Base-by-base conservation (phyloP, 1,140 invertebrate species). In the Papilio glaucus region DNA sequence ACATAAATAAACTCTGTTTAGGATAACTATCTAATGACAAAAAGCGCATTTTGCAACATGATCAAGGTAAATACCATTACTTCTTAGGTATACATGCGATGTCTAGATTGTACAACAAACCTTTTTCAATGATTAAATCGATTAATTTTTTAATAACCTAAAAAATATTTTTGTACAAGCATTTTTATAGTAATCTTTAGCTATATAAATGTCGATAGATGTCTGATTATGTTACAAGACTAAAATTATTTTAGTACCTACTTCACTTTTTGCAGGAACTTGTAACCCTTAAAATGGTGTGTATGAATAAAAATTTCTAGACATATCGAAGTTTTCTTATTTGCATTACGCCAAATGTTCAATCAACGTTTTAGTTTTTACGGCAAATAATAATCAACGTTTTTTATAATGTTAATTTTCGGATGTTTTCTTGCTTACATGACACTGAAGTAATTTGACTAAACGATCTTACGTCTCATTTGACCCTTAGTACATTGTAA, bases 41-140 rank as follows among this genome's bases (percentile, higher is more conserved):
- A 49, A 37, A 69, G 41, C 53, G 74, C 24, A 60, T 53, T 67
- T 72, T 75, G 33, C 80, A 86, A 83, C 72, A 88, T 89, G 87
- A 84, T 72, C 74, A 79, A 84, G 83, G 86, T 89, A 84, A 80
- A 74, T 79, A 73, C 39, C 69, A 77, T 76, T 82, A 77, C 78
- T 84, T 82, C 45, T 68, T 39, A 21, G 18, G 26, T 0, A 69
- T 69, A 49, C 41, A 69, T 42, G 24, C 67, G 45, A 69, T 45
- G 67, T 49, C 42, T 49, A 69, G 42, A 69, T 69, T 49, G 67
- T 69, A 69, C 67, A 69, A 69, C 41, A 69, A 69, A 33, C 67
- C 67, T 69, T 69, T 69, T 69, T 53, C 18, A 53, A 15, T 39
- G 49, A 26, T 57, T 57, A 24, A 57, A 57, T 57, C 49, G 49